Evolutionary conservation across 2,797 vertebrate species (phyloP), one percentile per base, ranked within the genome.

Genomic region (Cichlasoma orientale): DNA sequence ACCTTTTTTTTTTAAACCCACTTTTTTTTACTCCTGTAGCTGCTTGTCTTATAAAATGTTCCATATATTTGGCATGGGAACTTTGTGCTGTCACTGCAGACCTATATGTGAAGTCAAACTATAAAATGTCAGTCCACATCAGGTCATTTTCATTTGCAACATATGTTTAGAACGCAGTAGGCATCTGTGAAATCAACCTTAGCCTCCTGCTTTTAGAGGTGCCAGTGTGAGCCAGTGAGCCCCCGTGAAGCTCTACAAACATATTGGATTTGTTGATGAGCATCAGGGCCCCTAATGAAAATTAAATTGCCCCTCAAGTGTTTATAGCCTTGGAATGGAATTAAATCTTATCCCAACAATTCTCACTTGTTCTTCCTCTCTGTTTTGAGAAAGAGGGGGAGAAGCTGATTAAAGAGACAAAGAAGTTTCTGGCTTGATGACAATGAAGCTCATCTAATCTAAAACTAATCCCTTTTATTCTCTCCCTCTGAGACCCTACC

Each of bases 401-500:
- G 72, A 82, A 54, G 59, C 79, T 86, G 81, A 89, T 88, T 85
- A 86, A 86, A 82, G 38, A 85, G 54, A 81, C 80, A 86, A 90
- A 86, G 77, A 81, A n/a, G 77, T 81, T 38, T 88, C 58, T 66
- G 68, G 57, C 79, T 80, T 58, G 56, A 86, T 82, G 82, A 88
- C 79, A 87, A 84, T 68, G 82, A 73, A 86, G 81, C 83, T 87
- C 74, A 74, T 80, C 82, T 88, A 85, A 88, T 90, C 86, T 88
- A 68, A 86, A 87, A 78, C 72, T 83, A 90, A 93, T 90, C 86
- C 83, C 75, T 76, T 76, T 90, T 63, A 79, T 85, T 87, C 71
- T 78, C 61, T 70, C 56, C 80, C 56, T 75, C 76, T 4, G 82
- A 82, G 85, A 80, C 57, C 55, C 70, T 74, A 18, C 29, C 61